Percentiles rank a stretch among this genome's conserved stretches.
Evolutionary conservation across 1,140 invertebrate genomes (phyloP).

Genomic region (Trichomalopsis sarcophagae): DNA sequence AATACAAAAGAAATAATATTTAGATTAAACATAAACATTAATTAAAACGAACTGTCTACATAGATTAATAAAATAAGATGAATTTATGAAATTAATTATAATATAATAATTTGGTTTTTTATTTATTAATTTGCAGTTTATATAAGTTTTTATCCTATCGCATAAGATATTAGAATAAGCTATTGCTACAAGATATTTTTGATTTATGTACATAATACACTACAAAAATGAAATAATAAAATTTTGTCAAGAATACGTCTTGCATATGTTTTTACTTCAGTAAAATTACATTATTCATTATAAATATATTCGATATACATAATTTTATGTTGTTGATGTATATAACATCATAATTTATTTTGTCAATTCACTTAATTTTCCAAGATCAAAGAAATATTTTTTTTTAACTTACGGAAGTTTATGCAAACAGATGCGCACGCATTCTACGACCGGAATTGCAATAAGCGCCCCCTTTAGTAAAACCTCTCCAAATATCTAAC

Average conservation of each 20-base stretch:
- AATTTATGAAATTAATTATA: background rate
- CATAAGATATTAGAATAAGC: background rate
- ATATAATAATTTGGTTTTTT: too few relatives aligned
- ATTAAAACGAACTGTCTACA: background rate
- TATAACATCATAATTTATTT: background rate
- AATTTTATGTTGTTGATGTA: too few relatives aligned
- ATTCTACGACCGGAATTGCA: conserved; percentile 4
- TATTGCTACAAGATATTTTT: background rate
- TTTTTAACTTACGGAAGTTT: background rate
- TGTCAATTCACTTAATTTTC: background rate
- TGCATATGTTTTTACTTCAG: too few relatives aligned
- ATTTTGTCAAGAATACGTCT: background rate
- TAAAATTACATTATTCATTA: too few relatives aligned
- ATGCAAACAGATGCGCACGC: conserved; percentile 1
- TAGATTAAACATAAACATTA: background rate
- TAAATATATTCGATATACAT: too few relatives aligned
- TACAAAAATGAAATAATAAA: background rate
- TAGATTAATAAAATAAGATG: background rate
- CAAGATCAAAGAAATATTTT: background rate
- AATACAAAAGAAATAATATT: background rate
- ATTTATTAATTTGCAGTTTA: too few relatives aligned
- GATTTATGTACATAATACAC: background rate
- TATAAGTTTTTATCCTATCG: background rate
- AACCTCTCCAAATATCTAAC: background rate
- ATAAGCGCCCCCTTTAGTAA: conserved; percentile 14